These are phyloP conservation scores for Cryptoleucopteryx plumbea DNA, from an alignment of 2,113 vertebrate species.

Conservation along the genomic window DNA sequence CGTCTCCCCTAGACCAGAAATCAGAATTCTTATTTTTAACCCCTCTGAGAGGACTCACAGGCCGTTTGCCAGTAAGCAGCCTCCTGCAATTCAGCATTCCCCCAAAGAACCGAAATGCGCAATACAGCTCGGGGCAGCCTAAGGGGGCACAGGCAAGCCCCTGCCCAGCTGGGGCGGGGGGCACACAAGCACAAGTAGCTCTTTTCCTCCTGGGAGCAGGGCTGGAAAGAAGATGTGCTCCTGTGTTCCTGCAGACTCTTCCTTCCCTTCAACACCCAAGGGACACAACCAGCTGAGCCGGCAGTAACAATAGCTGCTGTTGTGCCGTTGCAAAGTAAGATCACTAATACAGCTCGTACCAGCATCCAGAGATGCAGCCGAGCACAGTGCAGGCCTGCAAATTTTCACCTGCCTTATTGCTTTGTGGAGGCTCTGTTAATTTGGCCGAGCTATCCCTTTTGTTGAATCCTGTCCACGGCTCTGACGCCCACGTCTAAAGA, in stretches of 20 bases:
- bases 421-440: not conserved
- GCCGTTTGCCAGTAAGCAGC: not conserved
- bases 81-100: not conserved
- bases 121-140: not conserved
- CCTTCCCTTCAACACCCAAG: not conserved
- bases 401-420: not conserved
- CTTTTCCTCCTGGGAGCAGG: not conserved
- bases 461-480: not conserved
- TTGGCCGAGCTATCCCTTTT: not conserved
- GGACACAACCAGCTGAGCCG: not conserved
- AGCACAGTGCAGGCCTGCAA: not conserved
- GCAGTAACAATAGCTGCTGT: not conserved
- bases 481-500: not conserved
- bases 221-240: not conserved
- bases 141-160: not conserved
- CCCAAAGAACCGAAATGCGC: not conserved
- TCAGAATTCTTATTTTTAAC: not conserved
- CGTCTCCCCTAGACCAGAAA: not conserved
- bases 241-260: not conserved
- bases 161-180: not conserved
- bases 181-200: not conserved
- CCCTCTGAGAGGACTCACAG: not conserved
- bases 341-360: not conserved
- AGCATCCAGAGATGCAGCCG: not conserved
- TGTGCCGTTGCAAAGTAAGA: not conserved